These are phyloP conservation scores for Drosophila santomea DNA, from an alignment of 1,140 invertebrate species.

Conservation along the genomic window DNA sequence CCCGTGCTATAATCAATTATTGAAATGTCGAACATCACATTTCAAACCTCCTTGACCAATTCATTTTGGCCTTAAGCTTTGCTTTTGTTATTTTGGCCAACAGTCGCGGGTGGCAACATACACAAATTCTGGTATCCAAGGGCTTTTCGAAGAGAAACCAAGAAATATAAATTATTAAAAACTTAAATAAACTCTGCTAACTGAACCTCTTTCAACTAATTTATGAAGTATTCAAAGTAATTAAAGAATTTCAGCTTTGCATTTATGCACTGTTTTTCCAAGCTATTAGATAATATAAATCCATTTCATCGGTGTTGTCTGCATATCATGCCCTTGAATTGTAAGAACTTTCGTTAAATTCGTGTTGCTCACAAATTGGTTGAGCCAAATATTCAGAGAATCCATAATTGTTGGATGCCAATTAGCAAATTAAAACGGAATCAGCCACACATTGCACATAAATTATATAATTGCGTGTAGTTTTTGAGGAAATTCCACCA, in stretches of 20 bases:
- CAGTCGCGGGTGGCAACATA: not conserved
- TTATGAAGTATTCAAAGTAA: no score
- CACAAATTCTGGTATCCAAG: not conserved
- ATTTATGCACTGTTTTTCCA: not conserved
- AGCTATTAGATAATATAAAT: not conserved
- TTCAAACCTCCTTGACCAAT: not conserved
- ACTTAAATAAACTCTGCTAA: not conserved
- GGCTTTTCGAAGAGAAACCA: not conserved
- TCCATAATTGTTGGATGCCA: conserved; percentile 4
- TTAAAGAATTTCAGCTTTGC: no score
- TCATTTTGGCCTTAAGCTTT: not conserved
- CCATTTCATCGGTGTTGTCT: not conserved
- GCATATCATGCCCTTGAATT: not conserved
- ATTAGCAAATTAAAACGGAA: conserved; percentile 37
- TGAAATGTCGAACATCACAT: not conserved
- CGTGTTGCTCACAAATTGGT: not conserved
- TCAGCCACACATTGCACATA: conserved; percentile 35
- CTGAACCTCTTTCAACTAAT: no score
- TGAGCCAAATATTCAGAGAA: not conserved
- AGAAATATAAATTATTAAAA: not conserved
- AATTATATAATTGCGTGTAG: conserved; percentile 42
- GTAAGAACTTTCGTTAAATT: not conserved
- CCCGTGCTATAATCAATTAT: conserved; percentile 9
- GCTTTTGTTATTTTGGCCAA: not conserved
- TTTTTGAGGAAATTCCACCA: conserved; percentile 12